phyloP scores from a whole-genome alignment of 1,140 invertebrate genomes.

The Bombus vancouverensis region DNA sequence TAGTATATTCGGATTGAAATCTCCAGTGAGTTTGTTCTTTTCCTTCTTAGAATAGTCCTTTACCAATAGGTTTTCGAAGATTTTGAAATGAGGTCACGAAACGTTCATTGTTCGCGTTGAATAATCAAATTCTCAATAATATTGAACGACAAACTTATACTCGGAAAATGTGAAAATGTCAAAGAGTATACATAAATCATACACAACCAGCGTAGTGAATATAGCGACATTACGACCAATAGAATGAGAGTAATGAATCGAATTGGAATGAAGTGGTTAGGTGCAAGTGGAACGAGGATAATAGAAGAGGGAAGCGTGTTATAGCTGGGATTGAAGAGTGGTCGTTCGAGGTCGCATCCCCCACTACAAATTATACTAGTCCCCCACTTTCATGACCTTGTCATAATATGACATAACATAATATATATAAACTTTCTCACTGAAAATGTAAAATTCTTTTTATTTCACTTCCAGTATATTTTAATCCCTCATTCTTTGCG shows the following conservation, averaged over 20 bases:
- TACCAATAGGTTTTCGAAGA: background rate
- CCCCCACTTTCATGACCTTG: background rate
- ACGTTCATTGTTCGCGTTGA: background rate
- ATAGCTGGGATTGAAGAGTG: slow-evolving; percentile 5
- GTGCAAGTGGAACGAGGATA: slow-evolving; percentile 12
- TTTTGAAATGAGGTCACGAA: background rate
- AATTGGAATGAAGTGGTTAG: slow-evolving; percentile 19
- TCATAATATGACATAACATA: background rate
- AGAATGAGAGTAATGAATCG: slow-evolving; percentile 1
- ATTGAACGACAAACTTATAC: too few relatives aligned
- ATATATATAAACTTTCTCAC: too few relatives aligned
- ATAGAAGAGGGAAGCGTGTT: background rate
- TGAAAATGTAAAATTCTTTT: too few relatives aligned
- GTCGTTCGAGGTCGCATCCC: background rate
- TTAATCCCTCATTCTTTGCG: too few relatives aligned
- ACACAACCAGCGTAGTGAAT: background rate
- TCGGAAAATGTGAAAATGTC: background rate
- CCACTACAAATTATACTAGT: background rate
- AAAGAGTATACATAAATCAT: background rate
- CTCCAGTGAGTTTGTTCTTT: background rate
- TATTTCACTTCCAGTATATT: too few relatives aligned
- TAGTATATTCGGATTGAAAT: background rate
- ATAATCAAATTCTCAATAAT: background rate
- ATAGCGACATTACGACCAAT: background rate
- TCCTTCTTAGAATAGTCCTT: background rate